Evolutionary conservation across 92 coral and sea anemone species (phyloP), one percentile per base, ranked within the genome.

Genomic region (Meandrina meandrites): DNA sequence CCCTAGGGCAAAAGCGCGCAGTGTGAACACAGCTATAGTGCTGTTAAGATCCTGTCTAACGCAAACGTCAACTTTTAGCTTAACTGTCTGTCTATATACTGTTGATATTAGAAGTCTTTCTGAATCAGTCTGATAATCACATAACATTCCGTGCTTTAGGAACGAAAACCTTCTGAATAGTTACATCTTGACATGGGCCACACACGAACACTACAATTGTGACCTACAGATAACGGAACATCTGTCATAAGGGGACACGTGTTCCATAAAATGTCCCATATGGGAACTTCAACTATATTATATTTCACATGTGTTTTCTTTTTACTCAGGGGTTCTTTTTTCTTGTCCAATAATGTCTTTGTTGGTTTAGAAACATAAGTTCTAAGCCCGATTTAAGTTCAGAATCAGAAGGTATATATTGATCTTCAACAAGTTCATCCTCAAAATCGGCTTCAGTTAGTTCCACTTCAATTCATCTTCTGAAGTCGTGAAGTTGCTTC

Each of bases 351-450:
- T 95, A 94, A 76, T 93, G 98, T 93, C 96, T 97, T 81, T 97
- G 99, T 71, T 97, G 99, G 89, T 97, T 97, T 4, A 95, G 87
- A 85, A 94, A 97, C 96, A 97, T 93, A 47, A 97, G 94, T 67
- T 97, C 99, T 36, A 97, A 86, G 27, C 99, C 99, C 16, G 99
- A 94, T 89, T 97, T 97, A 19, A 97, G 92, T 72, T 97, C 98
- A 12, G 99, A 94, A 74, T 97, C 99, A 2, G 99, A 97, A 47
- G 99, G 99, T 28, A 97, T 74, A 51, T 95, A 97, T 58, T 95
- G 97, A 64, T 97, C 99, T 68, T 97, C 99, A 8, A 97, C 98
- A 6, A 97, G 90, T 53, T 97, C 99, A 64, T 97, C 99, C 47
- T 96, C 98, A 62, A 91, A 93, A 27, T 97, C 99, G 32, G 93